phyloP scores from a whole-genome alignment of 2,113 vertebrate species.

The Caloenas nicobarica region DNA sequence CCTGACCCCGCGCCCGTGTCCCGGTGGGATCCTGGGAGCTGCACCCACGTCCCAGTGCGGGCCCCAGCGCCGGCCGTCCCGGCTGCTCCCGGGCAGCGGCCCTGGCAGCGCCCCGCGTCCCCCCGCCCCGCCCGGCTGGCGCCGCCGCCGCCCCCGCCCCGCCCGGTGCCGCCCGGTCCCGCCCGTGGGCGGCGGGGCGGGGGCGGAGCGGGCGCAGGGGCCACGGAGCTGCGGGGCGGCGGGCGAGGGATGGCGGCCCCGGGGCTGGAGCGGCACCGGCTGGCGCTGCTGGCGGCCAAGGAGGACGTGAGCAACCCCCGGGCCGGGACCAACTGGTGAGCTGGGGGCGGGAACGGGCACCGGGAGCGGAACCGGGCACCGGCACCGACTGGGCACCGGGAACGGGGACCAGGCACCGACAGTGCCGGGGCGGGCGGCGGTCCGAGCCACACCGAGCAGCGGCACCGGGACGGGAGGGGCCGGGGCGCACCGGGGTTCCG shows the following conservation, averaged over 20 bases:
- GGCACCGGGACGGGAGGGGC: neutral
- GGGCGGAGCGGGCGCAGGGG: neutral
- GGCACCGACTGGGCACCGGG: neutral
- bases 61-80: neutral
- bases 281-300: conserved; percentile 83
- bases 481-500: neutral
- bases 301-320: conserved; percentile 83
- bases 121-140: neutral
- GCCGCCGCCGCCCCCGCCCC: neutral
- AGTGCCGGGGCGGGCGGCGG: neutral
- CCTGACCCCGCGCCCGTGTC: too few relatives aligned
- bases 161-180: neutral
- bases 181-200: neutral
- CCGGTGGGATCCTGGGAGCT: neutral
- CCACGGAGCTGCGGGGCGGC: neutral
- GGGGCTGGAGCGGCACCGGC: conserved; percentile 82
- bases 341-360: neutral
- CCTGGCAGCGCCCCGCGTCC: neutral
- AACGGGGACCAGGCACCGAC: too few relatives aligned
- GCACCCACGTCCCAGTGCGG: too few relatives aligned
- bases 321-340: conserved; percentile 83
- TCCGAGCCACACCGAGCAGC: neutral
- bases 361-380: neutral
- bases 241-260: conserved; percentile 59
- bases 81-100: neutral